phyloP scores from a whole-genome alignment of 2,888 invertebrate genomes.

The Rhimphoctona megacephalus region DNA sequence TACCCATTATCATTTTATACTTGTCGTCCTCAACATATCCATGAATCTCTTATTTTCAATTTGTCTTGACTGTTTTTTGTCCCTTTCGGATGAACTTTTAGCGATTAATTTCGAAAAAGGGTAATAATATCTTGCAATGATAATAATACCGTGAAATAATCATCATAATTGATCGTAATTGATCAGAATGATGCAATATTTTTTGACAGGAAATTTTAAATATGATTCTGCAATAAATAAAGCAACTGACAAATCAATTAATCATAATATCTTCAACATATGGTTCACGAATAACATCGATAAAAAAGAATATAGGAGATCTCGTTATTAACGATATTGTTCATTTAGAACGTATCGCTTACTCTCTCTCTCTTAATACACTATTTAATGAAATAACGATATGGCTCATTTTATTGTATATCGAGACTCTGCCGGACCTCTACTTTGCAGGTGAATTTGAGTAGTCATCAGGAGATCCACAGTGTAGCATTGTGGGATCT shows the following conservation, averaged over 20 bases:
- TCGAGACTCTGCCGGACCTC: constrained; percentile 13
- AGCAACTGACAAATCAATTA: neutral
- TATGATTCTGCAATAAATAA: neutral
- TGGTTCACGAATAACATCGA: neutral
- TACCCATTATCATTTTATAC: too few relatives aligned
- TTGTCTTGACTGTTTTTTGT: too few relatives aligned
- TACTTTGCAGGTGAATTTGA: constrained; percentile 33
- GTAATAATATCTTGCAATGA: too few relatives aligned
- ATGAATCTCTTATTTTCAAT: too few relatives aligned
- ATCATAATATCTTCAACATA: neutral
- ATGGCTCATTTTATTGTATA: constrained; percentile 11
- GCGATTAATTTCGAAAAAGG: neutral
- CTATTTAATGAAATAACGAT: constrained; percentile 53
- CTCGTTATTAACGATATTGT: neutral
- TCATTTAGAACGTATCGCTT: neutral
- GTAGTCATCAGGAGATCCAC: constrained; percentile 34
- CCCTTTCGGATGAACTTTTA: neutral
- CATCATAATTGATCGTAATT: too few relatives aligned
- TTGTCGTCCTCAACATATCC: neutral
- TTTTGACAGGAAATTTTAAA: too few relatives aligned
- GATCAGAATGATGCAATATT: too few relatives aligned
- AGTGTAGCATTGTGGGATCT: constrained; percentile 2
- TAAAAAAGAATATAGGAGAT: neutral
- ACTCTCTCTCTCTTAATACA: constrained; percentile 1
- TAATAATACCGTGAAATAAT: too few relatives aligned